Conservation (phyloP, 2,888 invertebrate species). For the Noctua comes region DNA sequence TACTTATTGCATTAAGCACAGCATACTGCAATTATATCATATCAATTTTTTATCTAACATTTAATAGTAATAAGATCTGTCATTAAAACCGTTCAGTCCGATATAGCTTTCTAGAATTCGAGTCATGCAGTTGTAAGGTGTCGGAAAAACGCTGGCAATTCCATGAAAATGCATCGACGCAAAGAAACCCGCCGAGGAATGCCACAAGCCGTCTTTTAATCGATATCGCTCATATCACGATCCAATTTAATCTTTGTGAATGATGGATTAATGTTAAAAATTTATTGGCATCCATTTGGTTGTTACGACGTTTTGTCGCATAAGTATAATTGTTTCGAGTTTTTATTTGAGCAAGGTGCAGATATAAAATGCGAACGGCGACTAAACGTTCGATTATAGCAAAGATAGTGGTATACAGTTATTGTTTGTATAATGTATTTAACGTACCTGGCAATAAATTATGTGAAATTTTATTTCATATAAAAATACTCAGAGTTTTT, state of each 20-base stretch:
- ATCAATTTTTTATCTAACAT: constrained; percentile 56
- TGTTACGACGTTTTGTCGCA: constrained; percentile 80
- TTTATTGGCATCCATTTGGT: constrained; percentile 81
- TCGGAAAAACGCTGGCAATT: constrained; percentile 88
- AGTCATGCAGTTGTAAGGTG: constrained; percentile 89
- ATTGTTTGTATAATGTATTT: constrained; percentile 66
- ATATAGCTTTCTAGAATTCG: constrained; percentile 89
- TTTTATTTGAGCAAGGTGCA: constrained; percentile 89
- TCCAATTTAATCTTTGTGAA: constrained; percentile 82
- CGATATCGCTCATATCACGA: constrained; percentile 78
- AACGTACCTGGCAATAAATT: constrained; percentile 63
- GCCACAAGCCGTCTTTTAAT: constrained; percentile 83
- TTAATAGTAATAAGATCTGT: constrained; percentile 65
- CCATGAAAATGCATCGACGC: constrained; percentile 88
- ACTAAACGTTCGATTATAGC: constrained; percentile 77
- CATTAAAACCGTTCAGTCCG: constrained; percentile 76
- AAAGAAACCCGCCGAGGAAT: constrained; percentile 88
- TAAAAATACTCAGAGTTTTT: constrained; percentile 47
- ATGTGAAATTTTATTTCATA: constrained; percentile 55
- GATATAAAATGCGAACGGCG: constrained; percentile 82
- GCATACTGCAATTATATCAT: constrained; percentile 59
- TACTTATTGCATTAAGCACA: constrained; percentile 61
- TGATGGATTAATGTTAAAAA: constrained; percentile 82
- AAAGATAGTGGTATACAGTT: constrained; percentile 72
- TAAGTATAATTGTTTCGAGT: constrained; percentile 88